Evolutionary conservation across 2,888 invertebrate genomes (phyloP), one percentile per base, ranked within the genome.

Genomic region (Siphonodentalium dalli): DNA sequence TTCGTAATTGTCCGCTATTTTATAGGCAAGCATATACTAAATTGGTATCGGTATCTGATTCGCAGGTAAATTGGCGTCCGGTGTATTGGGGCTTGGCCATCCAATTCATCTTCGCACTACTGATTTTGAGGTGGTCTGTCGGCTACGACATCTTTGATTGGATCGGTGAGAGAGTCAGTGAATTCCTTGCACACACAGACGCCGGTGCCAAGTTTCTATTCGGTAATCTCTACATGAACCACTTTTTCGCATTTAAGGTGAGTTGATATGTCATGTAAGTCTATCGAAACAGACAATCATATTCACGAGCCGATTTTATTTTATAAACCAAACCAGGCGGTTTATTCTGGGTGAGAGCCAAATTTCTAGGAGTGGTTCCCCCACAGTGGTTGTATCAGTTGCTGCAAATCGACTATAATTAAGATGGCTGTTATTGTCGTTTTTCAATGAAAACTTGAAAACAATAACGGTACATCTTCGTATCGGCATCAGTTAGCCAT

Each of bases 151-250:
- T 92, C 3, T 86, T 93, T 63, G 73, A 85, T 46, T 90, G 90
- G 77, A 80, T 90, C 42, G 88, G 90, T 0, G 84, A 80, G 34
- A 86, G 89, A 83, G 87, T 90, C 0, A 87, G 89, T 0, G 87
- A 86, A 0, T 96, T 98, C 75, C 82, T 98, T 46, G 85, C 85
- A 2, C 95, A 89, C 76, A 88, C 93, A 0, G 86, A 89, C 50
- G 86, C 87, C 0, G 98, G 97, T 0, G 88, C 93, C 0, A 85
- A 84, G 0, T 96, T 98, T 76, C 90, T 94, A 0, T 98, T 91
- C 72, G 93, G 93, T 11, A 29, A 50, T 8, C 50, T 37, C 0
- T 72, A 66, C 48, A 43, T 35, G 11, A 57, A 82, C 83, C 53
- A 88, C 89, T 20, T 82, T 47, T 95, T 97, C 76, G 94, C 93